Evolutionary conservation across 2,888 invertebrate species (phyloP), one percentile per base, ranked within the genome.

Genomic region (Morinoia aosen): DNA sequence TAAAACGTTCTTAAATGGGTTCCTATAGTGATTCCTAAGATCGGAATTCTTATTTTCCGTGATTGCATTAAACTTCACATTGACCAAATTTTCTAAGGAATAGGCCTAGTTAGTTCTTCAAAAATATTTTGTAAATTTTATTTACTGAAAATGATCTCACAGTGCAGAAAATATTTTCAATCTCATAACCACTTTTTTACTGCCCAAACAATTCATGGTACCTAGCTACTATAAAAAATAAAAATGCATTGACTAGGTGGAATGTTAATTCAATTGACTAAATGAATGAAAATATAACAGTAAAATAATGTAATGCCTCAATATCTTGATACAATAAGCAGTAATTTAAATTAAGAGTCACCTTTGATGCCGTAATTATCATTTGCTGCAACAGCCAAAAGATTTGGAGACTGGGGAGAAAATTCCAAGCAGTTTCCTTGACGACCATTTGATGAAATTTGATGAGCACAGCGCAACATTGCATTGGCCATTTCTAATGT

Each of bases 321-420:
- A 14, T 76, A 10, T 76, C 1, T 33, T 76, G 61, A 61, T 25
- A 76, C 25, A 2, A 25, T 16, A 76, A 10, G 25, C 76, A 76
- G 19, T 3, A 25, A 33, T 76, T 76, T 25, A 76, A 16, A 10
- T 39, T 16, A 0, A 39, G 16, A 90, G 40, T 90, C 16, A 90
- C 90, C 90, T 90, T 40, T 90, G 25, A 90, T 90, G 90, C 90
- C 90, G 39, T 90, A 90, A 40, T 90, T 90, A 90, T 90, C 90
- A 90, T 90, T 90, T 48, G 90, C 39, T 90, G 40, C 48, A 25
- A 90, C 40, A 48, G 90, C 90, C 90, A 90, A 10, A 40, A 90
- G 48, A 90, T 90, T 90, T 25, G 90, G 90, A 10, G 90, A 90
- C 8, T 90, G 90, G 40, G 90, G 16, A 90, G 90, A 90, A 40